Conservation (phyloP, 2,797 vertebrate species). For the Orientallactaga sibirica region DNA sequence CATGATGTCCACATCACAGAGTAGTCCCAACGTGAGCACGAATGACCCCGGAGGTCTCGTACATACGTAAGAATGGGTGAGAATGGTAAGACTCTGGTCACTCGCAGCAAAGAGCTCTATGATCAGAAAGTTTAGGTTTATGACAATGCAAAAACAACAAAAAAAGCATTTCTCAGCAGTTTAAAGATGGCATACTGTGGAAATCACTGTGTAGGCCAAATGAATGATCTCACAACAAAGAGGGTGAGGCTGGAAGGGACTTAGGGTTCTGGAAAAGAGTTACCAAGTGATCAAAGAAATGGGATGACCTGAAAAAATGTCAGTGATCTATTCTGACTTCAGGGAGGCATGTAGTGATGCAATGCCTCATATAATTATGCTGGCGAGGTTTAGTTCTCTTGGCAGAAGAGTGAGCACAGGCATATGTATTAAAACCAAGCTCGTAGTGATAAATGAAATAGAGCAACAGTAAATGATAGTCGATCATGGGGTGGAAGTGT, state of each 20-base stretch:
- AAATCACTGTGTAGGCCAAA: neutral
- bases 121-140: constrained; percentile 34
- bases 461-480: neutral
- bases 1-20: neutral
- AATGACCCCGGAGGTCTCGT: neutral
- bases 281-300: constrained; percentile 38
- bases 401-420: neutral
- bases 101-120: neutral
- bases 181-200: neutral
- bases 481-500: neutral
- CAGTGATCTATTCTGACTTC: constrained; percentile 40
- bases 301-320: neutral
- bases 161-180: neutral
- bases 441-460: constrained; percentile 15
- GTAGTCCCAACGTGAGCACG: neutral
- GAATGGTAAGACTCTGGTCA: neutral
- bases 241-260: neutral
- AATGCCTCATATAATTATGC: constrained; percentile 13
- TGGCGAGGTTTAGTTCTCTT: constrained; percentile 67
- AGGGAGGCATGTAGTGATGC: neutral
- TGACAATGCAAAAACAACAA: neutral
- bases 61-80: neutral
- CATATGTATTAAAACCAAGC: neutral
- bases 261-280: neutral
- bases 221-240: neutral